A percentile compares a stretch with the other conserved stretches of the same genome.
Evolutionary conservation across 2,888 invertebrate genomes (phyloP).

Genomic region (Bedellia somnulentella): DNA sequence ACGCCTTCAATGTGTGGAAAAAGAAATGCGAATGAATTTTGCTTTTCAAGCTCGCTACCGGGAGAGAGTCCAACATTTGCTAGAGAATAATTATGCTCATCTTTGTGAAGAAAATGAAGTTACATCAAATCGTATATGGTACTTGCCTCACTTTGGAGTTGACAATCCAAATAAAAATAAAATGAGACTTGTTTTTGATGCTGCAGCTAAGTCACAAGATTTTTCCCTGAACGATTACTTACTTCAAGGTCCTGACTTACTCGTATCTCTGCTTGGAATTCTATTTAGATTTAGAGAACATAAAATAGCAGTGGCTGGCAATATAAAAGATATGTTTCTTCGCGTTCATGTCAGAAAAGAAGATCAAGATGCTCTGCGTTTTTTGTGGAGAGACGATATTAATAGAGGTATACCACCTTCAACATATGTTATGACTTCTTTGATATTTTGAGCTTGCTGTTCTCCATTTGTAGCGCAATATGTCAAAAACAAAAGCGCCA

Average conservation of each 20-base stretch:
- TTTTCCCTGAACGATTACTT: conserved; percentile 17
- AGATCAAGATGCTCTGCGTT: conserved; percentile 16
- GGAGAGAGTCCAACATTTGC: conserved; percentile 4
- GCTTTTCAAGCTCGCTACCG: too few relatives aligned
- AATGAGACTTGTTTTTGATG: conserved; percentile 18
- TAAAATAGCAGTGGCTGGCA: conserved; percentile 16
- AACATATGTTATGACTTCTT: conserved; percentile 14
- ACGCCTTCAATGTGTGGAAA: too few relatives aligned
- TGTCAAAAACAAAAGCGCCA: conserved; percentile 9
- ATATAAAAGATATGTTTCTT: conserved; percentile 16
- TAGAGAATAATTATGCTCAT: conserved; percentile 5
- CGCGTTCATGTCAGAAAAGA: conserved; percentile 13
- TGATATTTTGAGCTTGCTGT: conserved; percentile 12
- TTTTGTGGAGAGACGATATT: conserved; percentile 14
- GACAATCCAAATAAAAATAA: conserved; percentile 6
- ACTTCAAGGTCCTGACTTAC: conserved; percentile 18
- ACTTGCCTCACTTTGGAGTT: conserved; percentile 6
- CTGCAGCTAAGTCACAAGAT: conserved; percentile 15
- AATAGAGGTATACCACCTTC: conserved; percentile 4
- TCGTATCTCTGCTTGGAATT: conserved; percentile 17
- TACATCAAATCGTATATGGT: neutral
- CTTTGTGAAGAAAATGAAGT: neutral
- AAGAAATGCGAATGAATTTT: too few relatives aligned
- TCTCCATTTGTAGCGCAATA: conserved; percentile 7
- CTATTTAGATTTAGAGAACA: conserved; percentile 19